These are phyloP conservation scores for Elaphurus davidianus DNA, from an alignment of 2,113 vertebrate species.

Conservation along the genomic window DNA sequence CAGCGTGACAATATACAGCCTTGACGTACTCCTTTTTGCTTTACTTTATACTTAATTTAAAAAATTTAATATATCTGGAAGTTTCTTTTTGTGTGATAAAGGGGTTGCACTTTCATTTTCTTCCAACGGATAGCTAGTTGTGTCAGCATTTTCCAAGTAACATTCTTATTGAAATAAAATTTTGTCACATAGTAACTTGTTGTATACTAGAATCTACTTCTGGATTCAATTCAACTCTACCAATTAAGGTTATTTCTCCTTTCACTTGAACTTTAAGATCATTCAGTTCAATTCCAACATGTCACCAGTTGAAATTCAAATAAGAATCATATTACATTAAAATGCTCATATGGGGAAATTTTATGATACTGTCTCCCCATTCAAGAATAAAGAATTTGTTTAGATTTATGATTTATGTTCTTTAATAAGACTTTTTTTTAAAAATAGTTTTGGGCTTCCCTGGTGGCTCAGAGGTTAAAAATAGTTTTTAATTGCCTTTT, in stretches of 20 bases:
- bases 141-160: not conserved
- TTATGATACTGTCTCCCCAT: not conserved
- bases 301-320: constrained; percentile 12
- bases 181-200: not conserved
- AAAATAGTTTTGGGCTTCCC: no score
- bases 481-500: not conserved
- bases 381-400: constrained; percentile 4
- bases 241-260: not conserved
- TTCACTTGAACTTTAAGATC: not conserved
- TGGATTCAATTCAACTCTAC: not conserved
- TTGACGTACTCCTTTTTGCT: no score
- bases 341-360: not conserved
- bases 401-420: not conserved
- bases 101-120: not conserved
- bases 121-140: not conserved
- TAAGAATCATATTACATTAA: not conserved
- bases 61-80: not conserved
- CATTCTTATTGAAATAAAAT: not conserved
- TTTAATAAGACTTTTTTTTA: not conserved
- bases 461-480: not conserved
- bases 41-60: not conserved
- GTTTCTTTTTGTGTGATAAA: not conserved
- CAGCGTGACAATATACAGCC: no score
- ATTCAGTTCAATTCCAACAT: not conserved
- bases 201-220: not conserved